These are phyloP conservation scores for Coremacera marginata DNA, from an alignment of 2,888 invertebrate genomes.

Conservation along the genomic window DNA sequence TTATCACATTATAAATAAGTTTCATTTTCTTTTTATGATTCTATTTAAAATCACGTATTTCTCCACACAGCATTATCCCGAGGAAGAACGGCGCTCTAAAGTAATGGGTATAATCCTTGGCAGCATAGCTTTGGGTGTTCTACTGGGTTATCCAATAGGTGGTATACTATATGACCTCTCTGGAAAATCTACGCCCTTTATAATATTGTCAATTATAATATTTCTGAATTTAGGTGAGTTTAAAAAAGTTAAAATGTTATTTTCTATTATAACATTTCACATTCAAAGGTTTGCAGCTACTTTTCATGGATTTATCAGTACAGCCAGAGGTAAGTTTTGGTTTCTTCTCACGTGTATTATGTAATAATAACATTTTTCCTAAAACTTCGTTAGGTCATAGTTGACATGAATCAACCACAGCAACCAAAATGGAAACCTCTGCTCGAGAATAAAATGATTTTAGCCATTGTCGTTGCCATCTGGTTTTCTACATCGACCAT, in stretches of 20 bases:
- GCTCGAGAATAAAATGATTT: slow-evolving; percentile 75
- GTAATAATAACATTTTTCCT: background rate
- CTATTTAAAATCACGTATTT: background rate
- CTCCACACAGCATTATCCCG: slow-evolving; percentile 63
- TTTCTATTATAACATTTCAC: background rate
- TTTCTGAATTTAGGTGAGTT: slow-evolving; percentile 70
- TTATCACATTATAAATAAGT: no score
- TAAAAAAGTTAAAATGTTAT: background rate
- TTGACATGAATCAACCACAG: slow-evolving; percentile 54
- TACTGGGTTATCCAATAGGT: slow-evolving; percentile 86
- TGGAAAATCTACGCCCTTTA: slow-evolving; percentile 81
- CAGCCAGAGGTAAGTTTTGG: slow-evolving; percentile 58
- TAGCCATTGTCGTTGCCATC: slow-evolving; percentile 77
- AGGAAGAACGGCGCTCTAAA: slow-evolving; percentile 71
- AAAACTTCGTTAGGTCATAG: slow-evolving; percentile 44
- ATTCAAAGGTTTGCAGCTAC: slow-evolving; percentile 58
- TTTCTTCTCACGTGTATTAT: background rate
- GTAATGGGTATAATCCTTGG: slow-evolving; percentile 87
- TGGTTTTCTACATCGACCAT: slow-evolving; percentile 85
- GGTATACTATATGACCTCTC: slow-evolving; percentile 82
- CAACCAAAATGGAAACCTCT: slow-evolving; percentile 72
- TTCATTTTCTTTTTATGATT: background rate
- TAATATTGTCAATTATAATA: slow-evolving; percentile 76
- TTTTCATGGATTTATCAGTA: slow-evolving; percentile 64
- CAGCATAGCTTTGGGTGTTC: slow-evolving; percentile 83